Evolutionary conservation across 1,140 invertebrate species (phyloP).

Genomic region (Lineus longissimus): DNA sequence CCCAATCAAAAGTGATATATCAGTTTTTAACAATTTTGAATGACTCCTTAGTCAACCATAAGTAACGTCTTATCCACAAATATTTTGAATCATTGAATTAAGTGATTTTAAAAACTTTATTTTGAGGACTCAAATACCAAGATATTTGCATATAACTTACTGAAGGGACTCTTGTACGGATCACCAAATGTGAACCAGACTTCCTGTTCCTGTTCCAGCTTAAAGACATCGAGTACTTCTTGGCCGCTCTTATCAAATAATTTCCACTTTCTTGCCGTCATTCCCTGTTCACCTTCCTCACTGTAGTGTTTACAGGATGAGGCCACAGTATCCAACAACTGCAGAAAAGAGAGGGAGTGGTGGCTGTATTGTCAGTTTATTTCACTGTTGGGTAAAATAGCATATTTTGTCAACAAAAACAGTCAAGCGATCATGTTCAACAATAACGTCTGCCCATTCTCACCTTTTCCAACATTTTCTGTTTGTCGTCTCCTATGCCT

Average conservation of each 20-base stretch:
- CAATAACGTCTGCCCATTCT: background rate
- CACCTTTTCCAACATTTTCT: constrained; percentile 10
- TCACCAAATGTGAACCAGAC: constrained; percentile 51
- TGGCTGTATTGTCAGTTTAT: too few species aligned
- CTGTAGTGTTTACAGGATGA: constrained; percentile 7
- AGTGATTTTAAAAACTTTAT: too few species aligned
- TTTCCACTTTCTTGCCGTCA: constrained; percentile 14
- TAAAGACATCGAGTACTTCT: constrained; percentile 39
- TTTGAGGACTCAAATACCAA: too few species aligned
- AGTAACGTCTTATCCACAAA: too few species aligned
- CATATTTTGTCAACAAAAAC: background rate
- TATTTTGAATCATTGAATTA: too few species aligned
- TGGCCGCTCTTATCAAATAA: constrained; percentile 39
- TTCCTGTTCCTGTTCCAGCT: constrained; percentile 37
- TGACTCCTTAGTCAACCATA: too few species aligned
- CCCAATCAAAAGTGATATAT: too few species aligned
- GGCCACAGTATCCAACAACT: constrained; percentile 43
- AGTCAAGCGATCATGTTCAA: background rate
- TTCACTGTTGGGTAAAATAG: background rate
- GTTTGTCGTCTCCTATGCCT: constrained; percentile 6
- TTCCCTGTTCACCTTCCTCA: background rate
- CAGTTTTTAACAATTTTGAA: too few species aligned
- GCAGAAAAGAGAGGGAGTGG: constrained; percentile 13
- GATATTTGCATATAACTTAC: constrained; percentile 30
- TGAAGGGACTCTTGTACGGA: constrained; percentile 42